Evolutionary conservation across 1,140 invertebrate species (phyloP), one percentile per base, ranked within the genome.

Genomic region (Drosophila lacteicornis): DNA sequence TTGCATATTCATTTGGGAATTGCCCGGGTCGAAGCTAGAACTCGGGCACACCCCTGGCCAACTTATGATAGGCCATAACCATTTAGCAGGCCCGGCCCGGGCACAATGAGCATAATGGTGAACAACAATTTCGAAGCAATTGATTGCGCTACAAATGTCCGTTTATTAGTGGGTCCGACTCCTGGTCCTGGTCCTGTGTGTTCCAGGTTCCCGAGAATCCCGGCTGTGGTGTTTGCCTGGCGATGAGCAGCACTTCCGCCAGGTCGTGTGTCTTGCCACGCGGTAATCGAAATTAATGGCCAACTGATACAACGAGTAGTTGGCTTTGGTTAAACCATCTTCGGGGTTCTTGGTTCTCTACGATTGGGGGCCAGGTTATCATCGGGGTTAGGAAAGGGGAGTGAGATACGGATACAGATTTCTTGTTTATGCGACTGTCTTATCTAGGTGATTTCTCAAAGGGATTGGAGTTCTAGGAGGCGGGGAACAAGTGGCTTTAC

Each of bases 1-100:
- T 90, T 90, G 85, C 85, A 90, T 90, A 90, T 90, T 90, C 85
- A 90, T 90, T 85, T 90, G 85, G 85, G 85, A 90, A 90, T 90
- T 69, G 74, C 36, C 55, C 7, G 8, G 49, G 47, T 15, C 38
- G 30, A 19, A 22, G 62, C 36, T 7, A 27, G 51, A n/a, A 38
- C 22, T 46, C 9, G 15, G 30, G 49, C 60, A 50, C 51, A 60
- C 49, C 61, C 71, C 57, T 60, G 70, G 70, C 82, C 81, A 91
- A 90, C 86, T 90, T 90, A 90, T 90, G 85, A 90, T 86, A 90
- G 85, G 86, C 86, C 71, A 90, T 90, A 90, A 91, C 81, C 85
- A 90, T 90, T 90, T 91, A 90, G 74, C 78, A 76, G 70, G 67
- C 58, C 76, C 27, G 70, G 67, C 58, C 76, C 27, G 27, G 40